A percentile compares a stretch with the other conserved stretches of the same genome.
These are phyloP conservation scores for Bufo bufo DNA, from an alignment of 2,113 vertebrate genomes.

Conservation along the genomic window DNA sequence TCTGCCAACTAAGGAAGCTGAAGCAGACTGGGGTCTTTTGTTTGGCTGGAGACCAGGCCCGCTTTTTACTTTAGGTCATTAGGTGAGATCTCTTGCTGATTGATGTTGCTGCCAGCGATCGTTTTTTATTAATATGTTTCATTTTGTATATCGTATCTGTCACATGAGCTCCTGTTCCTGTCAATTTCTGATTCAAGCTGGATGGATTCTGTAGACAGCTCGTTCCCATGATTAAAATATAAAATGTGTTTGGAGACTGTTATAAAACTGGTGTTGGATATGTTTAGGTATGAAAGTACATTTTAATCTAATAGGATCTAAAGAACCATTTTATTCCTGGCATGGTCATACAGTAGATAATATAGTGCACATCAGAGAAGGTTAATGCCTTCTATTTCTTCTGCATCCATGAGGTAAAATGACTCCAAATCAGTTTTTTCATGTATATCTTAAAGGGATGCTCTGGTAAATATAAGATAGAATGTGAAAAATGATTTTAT, in stretches of 20 bases:
- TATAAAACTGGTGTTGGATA: not conserved
- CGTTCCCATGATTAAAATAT: not conserved
- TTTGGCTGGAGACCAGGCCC: not conserved
- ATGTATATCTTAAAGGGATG: no score
- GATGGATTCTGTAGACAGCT: not conserved
- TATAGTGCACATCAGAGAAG: no score
- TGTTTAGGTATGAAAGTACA: no score
- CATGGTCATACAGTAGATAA: no score
- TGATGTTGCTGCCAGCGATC: constrained; percentile 5
- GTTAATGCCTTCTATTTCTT: no score
- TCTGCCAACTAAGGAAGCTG: not conserved
- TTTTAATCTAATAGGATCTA: no score
- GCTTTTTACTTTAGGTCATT: constrained; percentile 14
- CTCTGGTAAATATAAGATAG: no score
- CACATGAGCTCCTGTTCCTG: not conserved
- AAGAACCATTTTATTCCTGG: no score
- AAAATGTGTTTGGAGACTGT: not conserved
- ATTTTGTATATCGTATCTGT: not conserved
- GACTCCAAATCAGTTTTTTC: no score
- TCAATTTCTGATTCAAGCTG: not conserved
- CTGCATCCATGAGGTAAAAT: no score
- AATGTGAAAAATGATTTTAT: no score
- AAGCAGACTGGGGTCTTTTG: not conserved
- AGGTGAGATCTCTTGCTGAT: constrained; percentile 28
- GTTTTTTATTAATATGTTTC: constrained; percentile 15